Conservation (phyloP, 2,797 vertebrate genomes). For the Carcharodon carcharias region DNA sequence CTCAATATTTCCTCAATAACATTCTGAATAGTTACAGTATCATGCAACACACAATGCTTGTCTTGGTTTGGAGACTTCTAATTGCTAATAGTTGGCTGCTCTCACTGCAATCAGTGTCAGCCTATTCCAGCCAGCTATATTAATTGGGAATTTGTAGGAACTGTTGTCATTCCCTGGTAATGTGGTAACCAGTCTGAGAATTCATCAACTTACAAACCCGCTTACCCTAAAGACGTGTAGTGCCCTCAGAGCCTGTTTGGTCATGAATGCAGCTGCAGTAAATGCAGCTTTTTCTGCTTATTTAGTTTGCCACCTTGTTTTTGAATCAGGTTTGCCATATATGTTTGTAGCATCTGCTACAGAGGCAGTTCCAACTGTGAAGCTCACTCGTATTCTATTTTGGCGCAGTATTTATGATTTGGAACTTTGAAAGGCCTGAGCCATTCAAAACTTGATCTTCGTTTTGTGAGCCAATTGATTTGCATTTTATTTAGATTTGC, state of each 20-base stretch:
- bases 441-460: not conserved
- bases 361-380: not conserved
- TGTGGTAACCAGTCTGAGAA: not conserved
- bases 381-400: not conserved
- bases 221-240: not conserved
- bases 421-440: not conserved
- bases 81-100: not conserved
- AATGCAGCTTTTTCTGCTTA: not conserved
- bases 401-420: not conserved
- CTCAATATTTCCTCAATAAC: not conserved
- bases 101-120: not conserved
- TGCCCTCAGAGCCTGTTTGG: not conserved
- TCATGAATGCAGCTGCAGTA: not conserved
- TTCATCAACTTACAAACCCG: not conserved
- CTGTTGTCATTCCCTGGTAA: not conserved
- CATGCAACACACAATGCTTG: not conserved
- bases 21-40: not conserved
- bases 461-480: not conserved
- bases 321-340: not conserved
- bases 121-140: not conserved
- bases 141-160: not conserved
- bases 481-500: not conserved
- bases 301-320: not conserved
- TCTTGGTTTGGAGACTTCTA: not conserved
- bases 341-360: not conserved